Evolutionary conservation across 2,797 vertebrate species (phyloP).

Genomic region (Myotis vivesi): DNA sequence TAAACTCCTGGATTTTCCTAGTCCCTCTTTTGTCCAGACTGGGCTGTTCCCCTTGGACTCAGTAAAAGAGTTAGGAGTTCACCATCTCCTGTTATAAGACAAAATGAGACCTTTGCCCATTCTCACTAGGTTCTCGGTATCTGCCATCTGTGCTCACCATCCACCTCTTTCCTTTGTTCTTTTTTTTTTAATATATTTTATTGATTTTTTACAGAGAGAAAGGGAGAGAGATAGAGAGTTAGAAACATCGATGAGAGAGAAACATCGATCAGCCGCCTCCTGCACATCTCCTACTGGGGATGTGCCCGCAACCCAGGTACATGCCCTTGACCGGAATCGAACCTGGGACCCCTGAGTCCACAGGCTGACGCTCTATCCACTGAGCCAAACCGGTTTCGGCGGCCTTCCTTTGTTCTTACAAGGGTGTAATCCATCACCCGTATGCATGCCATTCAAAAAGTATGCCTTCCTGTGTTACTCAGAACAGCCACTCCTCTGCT

Average conservation of each 20-base stretch:
- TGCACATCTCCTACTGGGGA: too few species aligned
- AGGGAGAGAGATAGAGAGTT: too few species aligned
- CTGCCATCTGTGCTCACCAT: not conserved
- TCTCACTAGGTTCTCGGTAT: not conserved
- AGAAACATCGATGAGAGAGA: too few species aligned
- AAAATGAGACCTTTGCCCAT: not conserved
- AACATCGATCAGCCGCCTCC: too few species aligned
- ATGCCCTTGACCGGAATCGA: too few species aligned
- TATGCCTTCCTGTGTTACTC: not conserved
- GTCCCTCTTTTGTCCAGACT: not conserved
- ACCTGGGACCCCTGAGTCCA: too few species aligned
- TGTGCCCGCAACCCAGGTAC: too few species aligned
- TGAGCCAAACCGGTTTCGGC: too few species aligned
- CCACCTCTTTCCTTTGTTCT: not conserved
- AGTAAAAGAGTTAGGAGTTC: not conserved
- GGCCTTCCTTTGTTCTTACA: not conserved
- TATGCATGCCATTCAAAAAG: not conserved
- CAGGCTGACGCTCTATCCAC: too few species aligned
- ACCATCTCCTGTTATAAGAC: not conserved
- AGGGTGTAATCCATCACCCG: not conserved
- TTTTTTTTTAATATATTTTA: too few species aligned
- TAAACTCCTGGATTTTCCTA: not conserved
- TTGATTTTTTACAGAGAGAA: too few species aligned
- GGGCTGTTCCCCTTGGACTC: not conserved
- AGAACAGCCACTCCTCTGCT: not conserved